phyloP scores from a whole-genome alignment of 2,797 vertebrate genomes.

The Aselliscus stoliczkanus region DNA sequence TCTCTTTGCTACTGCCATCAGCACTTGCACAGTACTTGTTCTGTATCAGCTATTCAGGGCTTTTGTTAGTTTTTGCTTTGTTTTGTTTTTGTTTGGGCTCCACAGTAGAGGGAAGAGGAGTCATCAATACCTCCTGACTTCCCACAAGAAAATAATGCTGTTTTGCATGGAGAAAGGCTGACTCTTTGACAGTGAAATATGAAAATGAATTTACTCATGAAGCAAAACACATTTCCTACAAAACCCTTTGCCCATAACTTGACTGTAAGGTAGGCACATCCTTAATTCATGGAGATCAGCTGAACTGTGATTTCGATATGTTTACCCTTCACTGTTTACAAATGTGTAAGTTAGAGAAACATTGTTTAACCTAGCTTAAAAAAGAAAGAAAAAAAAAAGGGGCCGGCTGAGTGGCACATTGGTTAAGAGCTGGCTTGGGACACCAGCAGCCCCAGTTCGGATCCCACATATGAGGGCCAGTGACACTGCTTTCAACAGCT shows the following conservation, averaged over 20 bases:
- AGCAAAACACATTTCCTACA: background rate
- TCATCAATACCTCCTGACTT: background rate
- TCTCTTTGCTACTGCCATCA: background rate
- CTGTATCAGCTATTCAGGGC: background rate
- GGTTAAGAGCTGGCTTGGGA: too few species aligned
- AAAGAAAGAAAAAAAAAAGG: too few species aligned
- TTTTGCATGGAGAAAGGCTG: background rate
- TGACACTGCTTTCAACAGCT: too few species aligned
- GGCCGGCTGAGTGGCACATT: too few species aligned
- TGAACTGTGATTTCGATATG: background rate
- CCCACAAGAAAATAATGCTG: background rate
- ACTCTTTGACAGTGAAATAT: background rate
- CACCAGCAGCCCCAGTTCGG: too few species aligned
- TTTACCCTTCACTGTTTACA: background rate
- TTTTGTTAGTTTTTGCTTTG: background rate
- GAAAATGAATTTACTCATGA: background rate
- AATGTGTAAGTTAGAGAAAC: background rate
- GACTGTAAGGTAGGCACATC: background rate
- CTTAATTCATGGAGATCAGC: background rate
- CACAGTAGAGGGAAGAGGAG: background rate
- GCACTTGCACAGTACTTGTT: background rate
- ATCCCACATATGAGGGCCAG: too few species aligned
- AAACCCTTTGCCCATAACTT: background rate
- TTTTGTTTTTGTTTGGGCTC: background rate
- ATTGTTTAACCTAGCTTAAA: background rate